These are phyloP conservation scores for Sinopyrophorus schimmeli DNA, from an alignment of 2,888 invertebrate species.

Conservation along the genomic window DNA sequence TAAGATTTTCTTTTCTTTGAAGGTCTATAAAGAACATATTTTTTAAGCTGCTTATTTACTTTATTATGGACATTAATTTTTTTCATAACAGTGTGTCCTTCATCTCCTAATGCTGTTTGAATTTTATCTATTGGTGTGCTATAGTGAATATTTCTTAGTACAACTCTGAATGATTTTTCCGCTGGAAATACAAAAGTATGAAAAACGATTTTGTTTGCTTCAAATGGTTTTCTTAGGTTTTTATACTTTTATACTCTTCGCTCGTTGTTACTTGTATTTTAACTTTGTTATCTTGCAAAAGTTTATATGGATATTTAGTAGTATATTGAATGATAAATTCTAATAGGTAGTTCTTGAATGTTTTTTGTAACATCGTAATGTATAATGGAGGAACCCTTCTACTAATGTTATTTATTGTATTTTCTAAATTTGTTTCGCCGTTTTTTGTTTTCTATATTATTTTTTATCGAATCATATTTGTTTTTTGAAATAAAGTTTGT, in stretches of 20 bases:
- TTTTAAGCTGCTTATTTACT: neutral
- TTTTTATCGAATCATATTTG: slow-evolving; percentile 3
- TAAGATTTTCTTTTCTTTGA: slow-evolving; percentile 2
- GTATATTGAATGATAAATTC: slow-evolving; percentile 3
- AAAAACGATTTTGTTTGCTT: slow-evolving; percentile 6
- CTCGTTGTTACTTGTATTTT: slow-evolving; percentile 1
- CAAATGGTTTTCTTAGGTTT: slow-evolving; percentile 4
- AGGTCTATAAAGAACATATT: slow-evolving; percentile 2
- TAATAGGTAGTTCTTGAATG: slow-evolving; percentile 5
- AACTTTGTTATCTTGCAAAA: neutral
- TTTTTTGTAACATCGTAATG: neutral
- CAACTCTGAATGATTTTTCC: neutral
- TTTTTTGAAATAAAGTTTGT: slow-evolving; percentile 5
- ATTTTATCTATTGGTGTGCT: slow-evolving; percentile 2
- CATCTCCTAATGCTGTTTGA: slow-evolving; percentile 1
- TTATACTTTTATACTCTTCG: no score
- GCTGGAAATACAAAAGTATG: slow-evolving; percentile 9
- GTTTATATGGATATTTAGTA: slow-evolving; percentile 5
- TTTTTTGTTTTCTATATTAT: slow-evolving; percentile 3
- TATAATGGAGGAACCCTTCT: slow-evolving; percentile 2
- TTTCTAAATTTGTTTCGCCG: slow-evolving; percentile 1
- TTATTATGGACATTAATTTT: neutral
- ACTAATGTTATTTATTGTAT: no score
- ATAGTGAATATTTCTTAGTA: slow-evolving; percentile 3
- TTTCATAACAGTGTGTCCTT: neutral